Evolutionary conservation across 2,797 vertebrate genomes (phyloP).

Genomic region (Triplophysa bombifrons): DNA sequence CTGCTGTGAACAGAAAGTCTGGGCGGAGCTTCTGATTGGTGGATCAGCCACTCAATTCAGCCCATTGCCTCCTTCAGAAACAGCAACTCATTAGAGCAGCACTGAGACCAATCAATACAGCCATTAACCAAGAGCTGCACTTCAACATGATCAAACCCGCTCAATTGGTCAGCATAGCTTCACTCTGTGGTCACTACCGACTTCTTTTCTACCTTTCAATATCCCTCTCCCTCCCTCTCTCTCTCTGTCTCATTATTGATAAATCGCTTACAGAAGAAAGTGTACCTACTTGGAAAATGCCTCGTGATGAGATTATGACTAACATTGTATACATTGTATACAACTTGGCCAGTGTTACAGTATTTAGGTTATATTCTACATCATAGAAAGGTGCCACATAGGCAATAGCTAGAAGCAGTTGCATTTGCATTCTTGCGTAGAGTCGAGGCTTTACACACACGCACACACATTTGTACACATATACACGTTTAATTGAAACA

Average conservation of each 20-base stretch:
- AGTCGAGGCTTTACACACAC: neutral
- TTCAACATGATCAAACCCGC: constrained; percentile 68
- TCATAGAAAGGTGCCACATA: too few relatives aligned
- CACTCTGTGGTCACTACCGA: constrained; percentile 16
- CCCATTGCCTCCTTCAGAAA: constrained; percentile 56
- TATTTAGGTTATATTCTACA: too few relatives aligned
- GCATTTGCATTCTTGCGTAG: neutral
- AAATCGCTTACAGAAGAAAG: constrained; percentile 11
- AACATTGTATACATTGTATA: too few relatives aligned
- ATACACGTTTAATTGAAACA: neutral
- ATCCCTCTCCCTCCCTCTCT: neutral
- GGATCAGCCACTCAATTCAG: constrained; percentile 49
- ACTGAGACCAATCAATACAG: constrained; percentile 75
- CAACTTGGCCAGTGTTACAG: too few relatives aligned
- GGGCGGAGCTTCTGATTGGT: constrained; percentile 5
- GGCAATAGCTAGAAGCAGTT: neutral
- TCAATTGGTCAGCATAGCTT: constrained; percentile 47
- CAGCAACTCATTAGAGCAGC: constrained; percentile 70
- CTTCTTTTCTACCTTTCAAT: constrained; percentile 20
- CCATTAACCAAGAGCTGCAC: constrained; percentile 71
- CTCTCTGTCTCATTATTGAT: constrained; percentile 6
- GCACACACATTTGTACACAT: neutral
- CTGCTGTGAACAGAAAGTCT: constrained; percentile 21
- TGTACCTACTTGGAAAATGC: neutral
- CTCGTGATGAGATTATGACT: neutral